These are phyloP conservation scores for Mesitornis unicolor DNA, from an alignment of 2,113 vertebrate species.

Conservation along the genomic window DNA sequence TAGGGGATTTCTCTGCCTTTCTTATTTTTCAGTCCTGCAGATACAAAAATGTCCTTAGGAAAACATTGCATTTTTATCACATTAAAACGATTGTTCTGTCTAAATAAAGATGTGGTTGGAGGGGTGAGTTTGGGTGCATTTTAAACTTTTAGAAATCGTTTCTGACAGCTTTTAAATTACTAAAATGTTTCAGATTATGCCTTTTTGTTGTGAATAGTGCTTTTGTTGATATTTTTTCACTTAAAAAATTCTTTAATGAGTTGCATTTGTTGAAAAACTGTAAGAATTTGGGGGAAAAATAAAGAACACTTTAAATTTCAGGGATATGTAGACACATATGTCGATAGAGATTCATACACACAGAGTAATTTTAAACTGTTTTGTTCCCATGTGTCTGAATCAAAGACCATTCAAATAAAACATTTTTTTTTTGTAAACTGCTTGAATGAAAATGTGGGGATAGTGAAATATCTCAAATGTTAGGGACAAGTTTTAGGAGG, in stretches of 20 bases:
- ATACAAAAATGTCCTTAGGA: not conserved
- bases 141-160: conserved; percentile 34
- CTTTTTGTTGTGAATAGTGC: not conserved
- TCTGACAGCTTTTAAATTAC: conserved; percentile 4
- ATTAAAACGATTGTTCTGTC: not conserved
- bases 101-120: not conserved
- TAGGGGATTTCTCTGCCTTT: not conserved
- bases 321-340: not conserved
- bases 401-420: not conserved
- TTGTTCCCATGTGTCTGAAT: not conserved
- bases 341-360: not conserved
- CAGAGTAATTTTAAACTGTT: not conserved
- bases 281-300: not conserved
- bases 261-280: not conserved
- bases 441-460: not conserved
- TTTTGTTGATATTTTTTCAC: not conserved
- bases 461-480: not conserved
- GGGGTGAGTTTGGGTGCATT: not conserved
- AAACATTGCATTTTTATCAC: not conserved
- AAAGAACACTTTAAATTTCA: not conserved
- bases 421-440: not conserved
- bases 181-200: not conserved
- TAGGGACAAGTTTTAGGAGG: not conserved
- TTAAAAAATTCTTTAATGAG: not conserved
- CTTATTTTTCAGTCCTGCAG: not conserved